Base-by-base conservation (phyloP, 2,113 vertebrate genomes). In the Chrysemys picta region DNA sequence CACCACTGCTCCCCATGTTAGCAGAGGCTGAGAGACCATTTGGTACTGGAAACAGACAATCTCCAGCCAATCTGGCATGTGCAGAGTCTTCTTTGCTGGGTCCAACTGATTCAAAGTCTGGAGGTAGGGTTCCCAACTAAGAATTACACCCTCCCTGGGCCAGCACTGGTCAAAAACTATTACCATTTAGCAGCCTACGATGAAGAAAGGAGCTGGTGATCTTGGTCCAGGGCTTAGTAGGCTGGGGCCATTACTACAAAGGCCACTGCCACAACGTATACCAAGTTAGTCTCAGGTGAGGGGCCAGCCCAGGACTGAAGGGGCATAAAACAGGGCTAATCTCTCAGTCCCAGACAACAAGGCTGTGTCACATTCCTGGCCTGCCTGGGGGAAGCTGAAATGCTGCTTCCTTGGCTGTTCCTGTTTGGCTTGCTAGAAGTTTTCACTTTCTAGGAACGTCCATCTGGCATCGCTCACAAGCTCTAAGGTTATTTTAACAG, bases 1-100 rank as follows among this genome's bases (percentile, higher is more conserved):
- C 47, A 31, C 27, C 11, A 35, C 38, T 22, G 22, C 80, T 38
- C 25, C 24, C 10, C 0, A 0, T 0, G 69, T 21, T 75, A 42
- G 38, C 19, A 12, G n/a, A 84, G 52, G 52, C 0, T 0, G 47
- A 82, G 5, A 24, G 7, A 42, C 35, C 2, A 75, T 78, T 35
- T 56, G 79, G 92, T 59, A 38, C 72, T 53, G 56, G 72, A 84
- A 59, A 83, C 9, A 85, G 38, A 45, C 22, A 11, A 22, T 42
- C 35, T 38, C 38, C 72, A 75, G 21, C 21, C 21, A 38, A 6
- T 12, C 72, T 35, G 29, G 31, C 31, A 65, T 47, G 42, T 53
- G 35, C 0, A 1, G 54, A 59, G n/a, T 42, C 35, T 75, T 11
- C 80, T 90, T 1, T 0, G n/a, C 0, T 2, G 31, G 80, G 35